Conservation (phyloP, 2,113 vertebrate genomes). For the Suncus etruscus region DNA sequence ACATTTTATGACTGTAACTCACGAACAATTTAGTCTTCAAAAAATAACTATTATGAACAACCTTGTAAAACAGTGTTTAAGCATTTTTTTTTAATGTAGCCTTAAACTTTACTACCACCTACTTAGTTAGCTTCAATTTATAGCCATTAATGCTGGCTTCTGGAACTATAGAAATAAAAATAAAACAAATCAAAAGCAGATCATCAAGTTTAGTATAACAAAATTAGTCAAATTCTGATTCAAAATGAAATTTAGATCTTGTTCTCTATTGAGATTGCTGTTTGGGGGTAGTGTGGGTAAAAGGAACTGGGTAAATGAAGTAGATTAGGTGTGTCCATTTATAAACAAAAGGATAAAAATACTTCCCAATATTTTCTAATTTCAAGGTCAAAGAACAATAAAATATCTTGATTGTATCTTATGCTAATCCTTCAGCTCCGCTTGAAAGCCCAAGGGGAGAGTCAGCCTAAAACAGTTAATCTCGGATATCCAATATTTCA, state of each 20-base stretch:
- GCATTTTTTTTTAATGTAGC: neutral
- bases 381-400: constrained; percentile 83
- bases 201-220: constrained; percentile 40
- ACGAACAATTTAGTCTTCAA: too few relatives aligned
- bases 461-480: constrained; percentile 69
- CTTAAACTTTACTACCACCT: neutral
- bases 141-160: neutral
- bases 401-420: constrained; percentile 82
- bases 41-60: too few relatives aligned
- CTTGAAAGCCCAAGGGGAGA: constrained; percentile 75
- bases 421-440: constrained; percentile 80
- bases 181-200: neutral
- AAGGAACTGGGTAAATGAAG: constrained; percentile 77
- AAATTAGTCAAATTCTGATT: constrained; percentile 31
- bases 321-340: constrained; percentile 60
- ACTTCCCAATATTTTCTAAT: constrained; percentile 75
- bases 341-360: constrained; percentile 61
- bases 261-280: constrained; percentile 44
- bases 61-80: too few relatives aligned
- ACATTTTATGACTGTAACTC: too few relatives aligned
- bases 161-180: constrained; percentile 1
- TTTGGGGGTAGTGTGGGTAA: constrained; percentile 62
- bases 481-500: constrained; percentile 61
- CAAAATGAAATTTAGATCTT: neutral
- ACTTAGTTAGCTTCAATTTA: neutral